Percentiles rank a stretch among this genome's conserved stretches.
Conservation (phyloP, 2,113 vertebrate genomes). For the Sander lucioperca region DNA sequence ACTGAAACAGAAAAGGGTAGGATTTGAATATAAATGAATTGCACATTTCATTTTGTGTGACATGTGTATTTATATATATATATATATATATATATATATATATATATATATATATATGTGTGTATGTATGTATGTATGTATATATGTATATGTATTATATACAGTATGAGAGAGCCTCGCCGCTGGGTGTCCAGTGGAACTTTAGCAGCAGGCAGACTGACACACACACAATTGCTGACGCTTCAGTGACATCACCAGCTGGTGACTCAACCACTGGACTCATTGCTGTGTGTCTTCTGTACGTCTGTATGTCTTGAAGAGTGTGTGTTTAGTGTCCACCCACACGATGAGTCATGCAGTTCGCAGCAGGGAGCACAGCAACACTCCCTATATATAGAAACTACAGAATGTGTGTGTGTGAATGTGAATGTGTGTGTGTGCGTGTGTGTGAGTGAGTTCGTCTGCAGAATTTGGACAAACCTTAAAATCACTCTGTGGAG, state of each 20-base stretch:
- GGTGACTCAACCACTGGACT: slow-evolving; percentile 78
- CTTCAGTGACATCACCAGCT: slow-evolving; percentile 69
- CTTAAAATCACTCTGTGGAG: slow-evolving; percentile 6
- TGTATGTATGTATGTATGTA: too few relatives aligned
- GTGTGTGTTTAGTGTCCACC: slow-evolving; percentile 66
- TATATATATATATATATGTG: too few relatives aligned
- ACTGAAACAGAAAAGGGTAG: slow-evolving; percentile 12
- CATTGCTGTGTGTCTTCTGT: slow-evolving; percentile 39
- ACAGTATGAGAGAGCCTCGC: neutral
- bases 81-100: too few relatives aligned
- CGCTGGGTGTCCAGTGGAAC: slow-evolving; percentile 1
- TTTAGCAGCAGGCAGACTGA: neutral
- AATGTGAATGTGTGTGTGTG: slow-evolving; percentile 13
- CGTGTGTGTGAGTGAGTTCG: neutral
- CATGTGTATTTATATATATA: too few relatives aligned
- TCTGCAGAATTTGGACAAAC: neutral
- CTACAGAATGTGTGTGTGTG: slow-evolving; percentile 26
- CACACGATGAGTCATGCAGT: slow-evolving; percentile 77
- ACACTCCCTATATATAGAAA: slow-evolving; percentile 70
- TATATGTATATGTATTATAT: too few relatives aligned
- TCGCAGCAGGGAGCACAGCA: slow-evolving; percentile 68
- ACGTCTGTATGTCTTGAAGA: slow-evolving; percentile 35
- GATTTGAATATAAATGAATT: neutral
- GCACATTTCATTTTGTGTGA: slow-evolving; percentile 3
- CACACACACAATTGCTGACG: slow-evolving; percentile 39